Base-by-base conservation (phyloP, 2,888 invertebrate genomes). In the Acrobasis suavella region DNA sequence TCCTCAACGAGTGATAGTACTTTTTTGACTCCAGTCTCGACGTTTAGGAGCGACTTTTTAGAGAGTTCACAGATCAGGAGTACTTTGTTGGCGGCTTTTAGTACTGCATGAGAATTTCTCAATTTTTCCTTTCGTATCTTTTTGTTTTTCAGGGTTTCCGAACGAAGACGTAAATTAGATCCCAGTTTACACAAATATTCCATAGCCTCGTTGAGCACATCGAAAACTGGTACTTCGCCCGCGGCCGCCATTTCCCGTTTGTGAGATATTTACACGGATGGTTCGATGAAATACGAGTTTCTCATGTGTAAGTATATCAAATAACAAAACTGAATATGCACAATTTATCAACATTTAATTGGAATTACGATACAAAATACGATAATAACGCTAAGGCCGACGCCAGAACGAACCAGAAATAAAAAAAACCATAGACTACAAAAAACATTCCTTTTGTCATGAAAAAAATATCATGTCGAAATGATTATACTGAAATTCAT, bases 181-280 rank as follows among this genome's bases (percentile, higher is more conserved):
- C 92, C 92, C 6, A 92, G 81, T 75, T 88, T 92, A n/a, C 82
- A 79, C 66, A 93, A 80, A 80, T 92, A 92, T 70, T 89, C 90
- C 78, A 88, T 86, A 14, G 92, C 92, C 69, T 89, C 86, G 65
- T 85, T 83, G 64, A 92, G 67, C 50, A 91, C 82, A 80, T 89
- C 89, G 73, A 78, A 78, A 65, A 86, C 82, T 64, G 90, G 85
- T 61, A 83, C 80, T 63, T 83, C 85, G 71, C 85, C 86, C 81
- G 16, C 52, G 14, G 56, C 59, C 59, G 87, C 87, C 90, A 90
- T 91, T 85, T 85, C 77, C 60, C 38, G 8, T 60, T 50, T 51
- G 22, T 46, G 22, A 22, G 46, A 58, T 52, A 52, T 52, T 32
- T 32, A 58, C 42, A 58, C 42, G 16, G 39, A 22, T 22, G 17